These are phyloP conservation scores for Ovibos moschatus DNA, from an alignment of 2,113 vertebrate species.

Conservation along the genomic window DNA sequence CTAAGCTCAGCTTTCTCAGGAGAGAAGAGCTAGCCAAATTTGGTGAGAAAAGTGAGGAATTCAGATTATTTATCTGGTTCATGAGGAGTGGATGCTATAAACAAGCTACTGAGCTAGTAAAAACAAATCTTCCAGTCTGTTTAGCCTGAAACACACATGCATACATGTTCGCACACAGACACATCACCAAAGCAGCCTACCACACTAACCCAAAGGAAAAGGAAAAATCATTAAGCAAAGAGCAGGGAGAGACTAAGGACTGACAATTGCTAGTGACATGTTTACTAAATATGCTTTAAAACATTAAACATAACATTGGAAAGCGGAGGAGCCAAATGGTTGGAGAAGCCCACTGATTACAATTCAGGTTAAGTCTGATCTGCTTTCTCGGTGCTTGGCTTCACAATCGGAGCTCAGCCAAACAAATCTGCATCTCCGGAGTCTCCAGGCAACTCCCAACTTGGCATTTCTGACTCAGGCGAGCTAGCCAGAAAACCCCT, in stretches of 20 bases:
- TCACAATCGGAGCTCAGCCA: conserved; percentile 56
- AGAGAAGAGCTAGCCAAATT: background rate
- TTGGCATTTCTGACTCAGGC: conserved; percentile 69
- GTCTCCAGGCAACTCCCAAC: conserved; percentile 69
- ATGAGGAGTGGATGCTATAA: background rate
- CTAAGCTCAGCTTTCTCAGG: background rate
- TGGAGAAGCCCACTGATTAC: conserved; percentile 59
- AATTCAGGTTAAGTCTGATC: conserved; percentile 53
- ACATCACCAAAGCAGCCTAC: background rate
- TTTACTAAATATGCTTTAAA: conserved; percentile 75
- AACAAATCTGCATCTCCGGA: conserved; percentile 63
- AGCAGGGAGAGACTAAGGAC: background rate
- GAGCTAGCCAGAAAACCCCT: conserved; percentile 65
- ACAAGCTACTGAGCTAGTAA: conserved; percentile 20
- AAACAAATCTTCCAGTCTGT: conserved; percentile 15
- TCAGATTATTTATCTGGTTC: background rate
- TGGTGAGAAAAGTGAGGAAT: background rate
- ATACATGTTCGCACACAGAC: background rate
- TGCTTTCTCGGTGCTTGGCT: conserved; percentile 56
- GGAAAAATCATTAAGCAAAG: conserved; percentile 34
- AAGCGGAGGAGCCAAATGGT: conserved; percentile 52
- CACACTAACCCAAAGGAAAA: conserved; percentile 16
- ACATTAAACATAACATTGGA: conserved; percentile 56
- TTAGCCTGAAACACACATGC: background rate
- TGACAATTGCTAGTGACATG: conserved; percentile 57